A percentile compares a stretch with the other conserved stretches of the same genome.
Evolutionary conservation across 23 tunicate genomes (phyloP).

Genomic region (Clavelina lepadiformis): DNA sequence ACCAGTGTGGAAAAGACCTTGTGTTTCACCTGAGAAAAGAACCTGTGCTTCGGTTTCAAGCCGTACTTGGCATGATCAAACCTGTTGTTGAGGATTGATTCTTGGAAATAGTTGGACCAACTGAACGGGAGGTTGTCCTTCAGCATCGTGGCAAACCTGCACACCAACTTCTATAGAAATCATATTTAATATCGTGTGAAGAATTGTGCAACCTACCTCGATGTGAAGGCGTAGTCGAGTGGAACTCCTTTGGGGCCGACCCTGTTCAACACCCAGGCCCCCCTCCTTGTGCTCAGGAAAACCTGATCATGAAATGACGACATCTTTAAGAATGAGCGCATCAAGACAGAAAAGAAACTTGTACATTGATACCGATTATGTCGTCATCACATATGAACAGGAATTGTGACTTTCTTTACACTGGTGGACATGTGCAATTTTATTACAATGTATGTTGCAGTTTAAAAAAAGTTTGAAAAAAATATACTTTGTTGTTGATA

Average conservation of each 20-base stretch:
- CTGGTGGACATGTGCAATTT: no score
- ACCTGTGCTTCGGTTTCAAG: slow-evolving; percentile 60
- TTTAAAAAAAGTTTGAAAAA: no score
- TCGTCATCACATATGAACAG: no score
- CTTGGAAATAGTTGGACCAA: not conserved
- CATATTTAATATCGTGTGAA: not conserved
- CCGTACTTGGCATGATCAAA: slow-evolving; percentile 79
- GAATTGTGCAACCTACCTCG: slow-evolving; percentile 5
- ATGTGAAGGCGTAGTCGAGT: slow-evolving; percentile 2
- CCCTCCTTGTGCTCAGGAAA: slow-evolving; percentile 53
- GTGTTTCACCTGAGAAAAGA: slow-evolving; percentile 53
- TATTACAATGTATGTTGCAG: no score
- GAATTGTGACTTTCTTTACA: no score
- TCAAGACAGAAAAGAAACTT: no score
- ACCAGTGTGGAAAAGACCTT: no score
- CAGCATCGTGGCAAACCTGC: not conserved
- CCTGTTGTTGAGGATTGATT: slow-evolving; percentile 17
- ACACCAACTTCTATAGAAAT: not conserved
- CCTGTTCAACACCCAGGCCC: slow-evolving; percentile 44
- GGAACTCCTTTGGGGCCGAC: slow-evolving; percentile 43
- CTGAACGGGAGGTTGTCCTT: not conserved
- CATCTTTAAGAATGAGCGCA: no score
- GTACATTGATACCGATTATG: no score
- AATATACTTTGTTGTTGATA: no score
- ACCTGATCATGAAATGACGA: slow-evolving; percentile 13